Evolutionary conservation across 1,140 invertebrate species (phyloP).

Genomic region (Colletes latitarsis): DNA sequence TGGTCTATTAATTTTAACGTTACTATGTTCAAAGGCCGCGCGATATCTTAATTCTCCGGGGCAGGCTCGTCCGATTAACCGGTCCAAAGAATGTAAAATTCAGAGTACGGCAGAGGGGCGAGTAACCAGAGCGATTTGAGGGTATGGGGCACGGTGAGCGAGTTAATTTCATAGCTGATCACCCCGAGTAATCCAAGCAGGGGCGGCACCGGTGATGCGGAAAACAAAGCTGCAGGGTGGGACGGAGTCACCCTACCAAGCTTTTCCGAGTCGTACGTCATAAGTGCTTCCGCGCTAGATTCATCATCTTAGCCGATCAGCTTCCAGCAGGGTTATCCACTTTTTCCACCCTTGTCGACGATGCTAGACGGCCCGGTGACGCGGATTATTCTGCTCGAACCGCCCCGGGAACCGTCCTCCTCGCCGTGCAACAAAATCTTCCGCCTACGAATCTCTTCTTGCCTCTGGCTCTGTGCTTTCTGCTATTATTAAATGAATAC

Average conservation of each 20-base stretch:
- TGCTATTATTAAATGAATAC: background rate
- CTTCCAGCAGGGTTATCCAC: constrained; percentile 72
- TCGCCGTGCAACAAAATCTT: constrained; percentile 48
- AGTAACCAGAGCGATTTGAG: background rate
- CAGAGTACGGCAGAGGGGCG: background rate
- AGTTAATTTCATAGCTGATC: constrained; percentile 82
- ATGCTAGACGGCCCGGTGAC: constrained; percentile 68
- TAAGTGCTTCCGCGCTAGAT: constrained; percentile 81
- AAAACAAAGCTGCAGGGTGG: constrained; percentile 80
- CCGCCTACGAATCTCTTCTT: constrained; percentile 12
- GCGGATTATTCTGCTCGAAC: constrained; percentile 71
- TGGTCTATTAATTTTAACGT: background rate
- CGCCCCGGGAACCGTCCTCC: constrained; percentile 43
- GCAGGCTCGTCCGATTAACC: constrained; percentile 30
- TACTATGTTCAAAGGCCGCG: background rate
- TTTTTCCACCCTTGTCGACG: constrained; percentile 72
- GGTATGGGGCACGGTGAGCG: constrained; percentile 48
- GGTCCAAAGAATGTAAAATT: constrained; percentile 40
- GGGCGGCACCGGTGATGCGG: constrained; percentile 75
- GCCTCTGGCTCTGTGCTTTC: background rate
- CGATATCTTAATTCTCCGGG: constrained; percentile 7
- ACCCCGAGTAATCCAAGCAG: constrained; percentile 79
- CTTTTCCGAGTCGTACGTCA: constrained; percentile 77
- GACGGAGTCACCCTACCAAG: constrained; percentile 69
- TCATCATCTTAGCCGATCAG: constrained; percentile 77